Evolutionary conservation across 2,888 invertebrate genomes (phyloP).

Genomic region (Sisyra nigra): DNA sequence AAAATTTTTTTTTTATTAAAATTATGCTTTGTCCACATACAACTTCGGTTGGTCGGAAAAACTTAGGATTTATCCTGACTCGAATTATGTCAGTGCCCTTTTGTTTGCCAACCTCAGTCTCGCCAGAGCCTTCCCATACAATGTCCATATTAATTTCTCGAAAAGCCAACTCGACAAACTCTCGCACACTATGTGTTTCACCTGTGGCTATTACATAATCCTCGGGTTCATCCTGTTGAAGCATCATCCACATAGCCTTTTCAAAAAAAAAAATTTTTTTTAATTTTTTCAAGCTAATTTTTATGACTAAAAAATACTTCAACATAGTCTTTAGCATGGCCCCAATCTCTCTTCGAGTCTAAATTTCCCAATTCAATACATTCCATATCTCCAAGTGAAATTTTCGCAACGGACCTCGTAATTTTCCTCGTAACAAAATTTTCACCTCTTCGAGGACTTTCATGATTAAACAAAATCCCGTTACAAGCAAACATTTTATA

Average conservation of each 20-base stretch:
- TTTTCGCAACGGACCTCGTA: constrained; percentile 94
- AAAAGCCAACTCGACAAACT: constrained; percentile 91
- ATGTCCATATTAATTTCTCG: constrained; percentile 63
- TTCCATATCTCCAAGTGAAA: constrained; percentile 72
- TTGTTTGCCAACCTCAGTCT: constrained; percentile 62
- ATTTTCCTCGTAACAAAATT: constrained; percentile 98
- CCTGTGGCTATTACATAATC: constrained; percentile 98
- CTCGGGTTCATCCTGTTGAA: constrained; percentile 79
- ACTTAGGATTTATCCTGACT: constrained; percentile 82
- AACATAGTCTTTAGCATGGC: constrained; percentile 90
- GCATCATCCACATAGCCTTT: constrained; percentile 98
- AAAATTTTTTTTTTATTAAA: neutral
- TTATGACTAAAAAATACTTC: constrained; percentile 40
- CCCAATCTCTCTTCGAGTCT: constrained; percentile 96
- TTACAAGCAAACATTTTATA: constrained; percentile 93
- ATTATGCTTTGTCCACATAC: constrained; percentile 33
- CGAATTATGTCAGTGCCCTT: constrained; percentile 55
- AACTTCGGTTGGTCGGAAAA: constrained; percentile 96
- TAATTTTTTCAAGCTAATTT: constrained; percentile 4
- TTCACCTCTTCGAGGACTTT: constrained; percentile 88
- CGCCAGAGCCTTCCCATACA: constrained; percentile 76
- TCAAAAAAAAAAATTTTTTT: constrained; percentile 12
- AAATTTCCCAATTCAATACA: constrained; percentile 83
- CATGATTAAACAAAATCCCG: constrained; percentile 93
- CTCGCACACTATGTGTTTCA: constrained; percentile 83